These are phyloP conservation scores for Campoplex nolae DNA, from an alignment of 2,888 invertebrate genomes.

Conservation along the genomic window DNA sequence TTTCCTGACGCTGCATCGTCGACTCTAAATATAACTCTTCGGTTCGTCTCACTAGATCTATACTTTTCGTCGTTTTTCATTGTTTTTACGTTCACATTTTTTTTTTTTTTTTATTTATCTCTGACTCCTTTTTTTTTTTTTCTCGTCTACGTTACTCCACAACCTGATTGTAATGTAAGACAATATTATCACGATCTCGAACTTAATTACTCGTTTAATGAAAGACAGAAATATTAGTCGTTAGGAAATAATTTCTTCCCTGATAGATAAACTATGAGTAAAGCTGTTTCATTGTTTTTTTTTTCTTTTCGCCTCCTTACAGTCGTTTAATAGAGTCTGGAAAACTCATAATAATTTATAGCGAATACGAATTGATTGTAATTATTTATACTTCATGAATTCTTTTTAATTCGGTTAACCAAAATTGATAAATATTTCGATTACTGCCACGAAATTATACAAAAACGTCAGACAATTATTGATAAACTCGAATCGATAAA, in stretches of 20 bases:
- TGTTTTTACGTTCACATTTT: not conserved
- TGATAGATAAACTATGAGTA: not conserved
- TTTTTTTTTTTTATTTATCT: not conserved
- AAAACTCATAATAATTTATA: not conserved
- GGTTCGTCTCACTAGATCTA: constrained; percentile 47
- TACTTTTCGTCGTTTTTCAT: constrained; percentile 27
- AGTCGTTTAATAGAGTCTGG: not conserved
- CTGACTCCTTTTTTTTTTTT: not conserved
- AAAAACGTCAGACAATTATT: not conserved
- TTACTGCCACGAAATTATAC: not conserved
- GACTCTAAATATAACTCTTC: constrained; percentile 55
- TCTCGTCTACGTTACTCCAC: constrained; percentile 55
- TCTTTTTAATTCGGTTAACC: not conserved
- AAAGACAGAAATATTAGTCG: constrained; percentile 28
- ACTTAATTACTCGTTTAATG: constrained; percentile 29
- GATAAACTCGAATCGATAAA: not conserved
- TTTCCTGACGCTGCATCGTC: constrained; percentile 23
- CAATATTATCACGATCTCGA: constrained; percentile 40
- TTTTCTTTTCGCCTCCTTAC: not conserved
- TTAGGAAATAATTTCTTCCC: constrained; percentile 9
- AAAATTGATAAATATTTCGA: not conserved
- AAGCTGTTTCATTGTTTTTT: not conserved
- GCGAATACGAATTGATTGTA: not conserved
- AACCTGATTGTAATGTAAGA: constrained; percentile 54
- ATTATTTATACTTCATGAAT: not conserved